Conservation (phyloP, 2,888 invertebrate species). For the Lepidochrysops patricia region DNA sequence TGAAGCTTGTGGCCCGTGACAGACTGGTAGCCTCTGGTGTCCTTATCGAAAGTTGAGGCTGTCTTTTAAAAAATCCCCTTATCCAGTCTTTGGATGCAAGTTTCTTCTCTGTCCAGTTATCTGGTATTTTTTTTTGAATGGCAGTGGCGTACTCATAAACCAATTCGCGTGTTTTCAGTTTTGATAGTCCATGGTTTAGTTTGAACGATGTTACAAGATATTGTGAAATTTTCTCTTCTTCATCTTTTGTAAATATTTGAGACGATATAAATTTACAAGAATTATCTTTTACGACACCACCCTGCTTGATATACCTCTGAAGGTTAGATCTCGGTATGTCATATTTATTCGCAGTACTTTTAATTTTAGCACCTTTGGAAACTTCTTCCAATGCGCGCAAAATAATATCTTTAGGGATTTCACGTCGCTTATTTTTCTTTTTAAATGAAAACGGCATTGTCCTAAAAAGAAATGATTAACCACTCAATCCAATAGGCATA, state of each 20-base stretch:
- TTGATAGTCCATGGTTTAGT: conserved; percentile 17
- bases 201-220: too few species aligned
- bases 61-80: conserved; percentile 24
- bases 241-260: too few species aligned
- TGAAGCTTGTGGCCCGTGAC: conserved; percentile 22
- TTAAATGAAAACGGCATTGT: too few species aligned
- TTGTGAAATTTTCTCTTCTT: too few species aligned
- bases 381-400: too few species aligned
- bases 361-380: too few species aligned
- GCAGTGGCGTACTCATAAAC: conserved; percentile 19
- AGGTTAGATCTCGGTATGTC: conserved; percentile 20
- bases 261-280: conserved; percentile 13
- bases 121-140: conserved; percentile 21
- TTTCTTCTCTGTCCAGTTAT: conserved; percentile 25
- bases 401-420: too few species aligned
- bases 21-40: conserved; percentile 25
- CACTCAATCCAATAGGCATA: too few species aligned
- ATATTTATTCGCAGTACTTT: too few species aligned
- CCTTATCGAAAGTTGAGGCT: conserved; percentile 24
- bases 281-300: conserved; percentile 17
- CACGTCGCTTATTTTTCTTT: too few species aligned
- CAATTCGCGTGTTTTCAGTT: conserved; percentile 21
- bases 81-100: conserved; percentile 26
- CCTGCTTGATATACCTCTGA: conserved; percentile 20
- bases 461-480: too few species aligned